Evolutionary conservation across 2,797 vertebrate genomes (phyloP), one percentile per base, ranked within the genome.

Genomic region (Holocentrus rufus): DNA sequence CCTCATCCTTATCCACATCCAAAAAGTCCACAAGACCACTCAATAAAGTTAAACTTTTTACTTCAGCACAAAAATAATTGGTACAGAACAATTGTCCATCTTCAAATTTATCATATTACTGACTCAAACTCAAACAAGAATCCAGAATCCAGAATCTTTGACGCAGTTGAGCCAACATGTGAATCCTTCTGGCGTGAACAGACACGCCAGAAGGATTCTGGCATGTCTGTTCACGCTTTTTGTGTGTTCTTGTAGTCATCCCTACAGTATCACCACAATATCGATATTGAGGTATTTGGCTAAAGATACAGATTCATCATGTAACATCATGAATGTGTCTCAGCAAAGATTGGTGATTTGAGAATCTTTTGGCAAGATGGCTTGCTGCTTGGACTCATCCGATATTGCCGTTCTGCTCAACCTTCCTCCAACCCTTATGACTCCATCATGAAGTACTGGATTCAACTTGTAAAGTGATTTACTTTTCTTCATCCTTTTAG

Each of bases 401-500:
- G 72, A 69, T 54, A 80, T 65, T 1, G 50, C 65, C 1, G 49
- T n/a, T 1, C 20, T 54, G n/a, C 56, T 73, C 31, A 82, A 44
- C 49, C 76, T 76, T 39, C 72, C 60, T 2, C 73, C 56, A 9
- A 80, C 73, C 42, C 66, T 68, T 7, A 80, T 72, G 8, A 78
- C 7, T 72, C 66, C 54, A 5, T 74, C 63, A 62, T 77, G 59
- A 5, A 78, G 30, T 2, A 77, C 47, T 59, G 79, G 76, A 59
- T 63, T 77, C n/a, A 79, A 7, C 70, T 68, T 79, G 6, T 6
- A 59, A 9, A 77, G 54, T 11, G 59, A 64, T 14, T 60, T 77
- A 42, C 20, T n/a, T 78, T 60, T 77, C 74, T 77, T 81, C 18
- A 84, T 79, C 5, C 13, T 74, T n/a, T n/a, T n/a, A n/a, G n/a